Evolutionary conservation across 2,113 vertebrate species (phyloP), one percentile per base, ranked within the genome.

Genomic region (Prunella himalayana): DNA sequence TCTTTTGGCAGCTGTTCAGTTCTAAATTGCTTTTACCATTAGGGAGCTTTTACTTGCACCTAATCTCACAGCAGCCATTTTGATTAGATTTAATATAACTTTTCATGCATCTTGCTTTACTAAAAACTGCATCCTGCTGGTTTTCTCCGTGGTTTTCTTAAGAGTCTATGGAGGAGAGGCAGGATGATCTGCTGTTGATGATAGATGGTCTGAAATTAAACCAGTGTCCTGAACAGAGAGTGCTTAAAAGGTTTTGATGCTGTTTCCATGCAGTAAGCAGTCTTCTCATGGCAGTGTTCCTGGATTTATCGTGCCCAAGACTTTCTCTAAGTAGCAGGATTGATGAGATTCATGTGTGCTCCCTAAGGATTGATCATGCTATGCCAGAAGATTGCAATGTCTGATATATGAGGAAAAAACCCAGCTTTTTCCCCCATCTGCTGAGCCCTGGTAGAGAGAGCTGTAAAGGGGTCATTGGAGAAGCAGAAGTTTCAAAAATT

Each of bases 11-110:
- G 90, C 87, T 66, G 51, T 94, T 96, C 93, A 94, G 90, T 88
- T 92, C 87, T 90, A 94, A 97, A 97, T 96, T 95, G 85, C 92
- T 96, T 92, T 96, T 95, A 93, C 90, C 93, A 93, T 96, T 90
- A 96, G 92, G 73, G 93, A 95, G 95, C 88, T 96, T 97, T 93
- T 78, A 70, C 68, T 93, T 95, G 92, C 68, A 83, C 92, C 90
- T 96, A 90, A 92, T 96, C 93, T 93, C 88, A 15, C 59, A 86
- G 85, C 82, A 95, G 88, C 85, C 96, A 96, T 96, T 96, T 94
- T 92, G 79, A 86, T 93, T 86, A 86, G 85, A 88, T 96, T 96
- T 83, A 91, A 92, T 86, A 37, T 25, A 90, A 92, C 39, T 86
- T 95, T 79, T 59, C 63, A 83, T 3, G 4, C 60, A 53, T 83